Evolutionary conservation across 2,113 vertebrate species (phyloP), one percentile per base, ranked within the genome.

Genomic region (Candoia aspera): DNA sequence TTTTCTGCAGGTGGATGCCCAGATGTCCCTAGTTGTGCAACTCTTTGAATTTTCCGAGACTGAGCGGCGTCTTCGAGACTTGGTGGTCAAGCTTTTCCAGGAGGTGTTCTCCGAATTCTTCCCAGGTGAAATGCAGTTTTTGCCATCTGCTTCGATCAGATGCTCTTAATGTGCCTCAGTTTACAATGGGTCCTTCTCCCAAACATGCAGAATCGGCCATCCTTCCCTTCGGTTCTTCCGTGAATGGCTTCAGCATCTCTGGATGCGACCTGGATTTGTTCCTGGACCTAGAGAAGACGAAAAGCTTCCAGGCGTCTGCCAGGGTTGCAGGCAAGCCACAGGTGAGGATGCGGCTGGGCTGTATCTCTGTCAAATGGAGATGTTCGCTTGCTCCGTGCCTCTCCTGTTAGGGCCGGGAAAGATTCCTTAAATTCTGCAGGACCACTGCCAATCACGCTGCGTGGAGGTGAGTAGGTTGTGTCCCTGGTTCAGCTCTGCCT

Each of bases 261-360:
- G 98, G 98, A 90, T 99, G 99, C 86, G 99, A 99, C 90, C 92
- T 99, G 5, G 99, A 99, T 96, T 97, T 99, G 86, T 98, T 98
- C 93, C 95, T 99, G 94, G 98, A 99, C 88, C 96, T 99, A 88
- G 98, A 98, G 62, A 97, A 98, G 88, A 97, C 98, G 53, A 98
- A 98, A 91, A 96, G 96, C 26, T 98, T 98, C 89, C 98, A 98
- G 95, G 98, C 98, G 0, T 96, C 89, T 2, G 90, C 94, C 6
- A 96, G 93, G 88, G 94, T 73, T 6, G 87, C 87, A 23, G 11
- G 1, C 8, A 88, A 91, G 59, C 96, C 97, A n/a, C 96, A 96
- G 97, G 98, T 98, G 29, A 79, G 91, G 15, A 33, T 15, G 13
- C 8, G 19, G 1, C 6, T 5, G 37, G 68, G 33, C 33, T 37